These are phyloP conservation scores for Pseudachorutes palmiensis DNA, from an alignment of 1,140 invertebrate genomes.

Conservation along the genomic window DNA sequence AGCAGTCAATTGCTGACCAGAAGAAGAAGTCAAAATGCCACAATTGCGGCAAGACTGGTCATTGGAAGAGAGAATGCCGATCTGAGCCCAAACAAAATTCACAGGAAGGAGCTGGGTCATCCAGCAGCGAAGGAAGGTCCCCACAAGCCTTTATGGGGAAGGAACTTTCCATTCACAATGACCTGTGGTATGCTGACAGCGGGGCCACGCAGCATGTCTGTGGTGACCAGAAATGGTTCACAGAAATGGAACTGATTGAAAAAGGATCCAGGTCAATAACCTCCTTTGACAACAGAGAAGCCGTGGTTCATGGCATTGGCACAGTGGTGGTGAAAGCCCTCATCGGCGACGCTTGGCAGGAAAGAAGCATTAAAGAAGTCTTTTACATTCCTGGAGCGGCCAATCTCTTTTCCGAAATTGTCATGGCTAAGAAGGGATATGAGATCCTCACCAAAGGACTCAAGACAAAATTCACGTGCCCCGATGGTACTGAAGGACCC, in stretches of 20 bases:
- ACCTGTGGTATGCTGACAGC: constrained; percentile 3
- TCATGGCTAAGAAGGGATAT: constrained; percentile 19
- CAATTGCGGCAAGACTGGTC: not conserved
- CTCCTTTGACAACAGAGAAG: not conserved
- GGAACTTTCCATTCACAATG: not conserved
- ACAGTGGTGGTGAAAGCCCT: not conserved
- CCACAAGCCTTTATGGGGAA: not conserved
- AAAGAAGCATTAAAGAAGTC: not conserved
- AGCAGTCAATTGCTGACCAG: not conserved
- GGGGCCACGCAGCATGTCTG: constrained; percentile 12
- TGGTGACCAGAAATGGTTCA: constrained; percentile 10
- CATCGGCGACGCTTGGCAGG: not conserved
- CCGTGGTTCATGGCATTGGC: not conserved
- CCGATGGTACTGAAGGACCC: not conserved
- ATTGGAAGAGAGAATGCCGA: not conserved
- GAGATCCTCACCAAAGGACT: constrained; percentile 7
- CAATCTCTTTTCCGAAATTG: constrained; percentile 20
- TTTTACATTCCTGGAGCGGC: constrained; percentile 15
- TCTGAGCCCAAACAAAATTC: not conserved
- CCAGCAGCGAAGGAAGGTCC: not conserved
- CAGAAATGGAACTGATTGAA: not conserved
- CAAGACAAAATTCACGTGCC: not conserved
- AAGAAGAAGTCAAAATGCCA: not conserved
- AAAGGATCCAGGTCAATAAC: not conserved
- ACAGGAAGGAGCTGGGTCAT: not conserved